Base-by-base conservation (phyloP, 2,113 vertebrate species). In the Mohoua ochrocephala region DNA sequence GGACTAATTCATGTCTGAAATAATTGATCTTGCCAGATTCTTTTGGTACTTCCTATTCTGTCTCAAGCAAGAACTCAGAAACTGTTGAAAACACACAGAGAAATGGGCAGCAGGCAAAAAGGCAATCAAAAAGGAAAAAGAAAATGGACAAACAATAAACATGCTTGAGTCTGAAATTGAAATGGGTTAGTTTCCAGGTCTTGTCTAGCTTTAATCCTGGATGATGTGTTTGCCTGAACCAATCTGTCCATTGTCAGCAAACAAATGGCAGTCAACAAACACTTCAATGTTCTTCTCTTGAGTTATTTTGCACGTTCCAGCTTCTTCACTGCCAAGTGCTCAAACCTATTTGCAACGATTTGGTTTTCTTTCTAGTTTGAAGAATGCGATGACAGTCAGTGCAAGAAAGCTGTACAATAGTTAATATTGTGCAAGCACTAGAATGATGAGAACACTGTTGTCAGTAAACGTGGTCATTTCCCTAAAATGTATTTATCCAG, bases 401-500 rank as follows among this genome's bases (percentile, higher is more conserved):
- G 50, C 68, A 93, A 92, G 59, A 85, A 69, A 80, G 67, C n/a
- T 2, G 2, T 80, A 41, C 47, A 83, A 93, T 27, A 63, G 64
- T 89, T 87, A 88, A 74, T 26, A 67, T 91, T 94, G 83, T 86
- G 92, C 86, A 97, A 95, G 79, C 39, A 42, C 50, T 86, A 54
- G 35, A 70, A 73, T 57, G 39, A 70, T 63, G 68, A 92, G 79
- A 83, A 44, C 59, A 77, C 44, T 44, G 21, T 35, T 91, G 78
- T 76, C 49, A 63, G 41, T 82, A 91, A 83, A 93, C 57, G 63
- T 0, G 4, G 33, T 50, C 14, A 49, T 74, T 91, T 75, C 69
- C 83, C 39, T 54, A 70, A 49, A 83, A 90, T 10, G 3, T 53
- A 61, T 81, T 86, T 80, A 45, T 54, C 76, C 42, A 52, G 35